Conservation (phyloP, 2,888 invertebrate genomes). For the Tenthredo livida region DNA sequence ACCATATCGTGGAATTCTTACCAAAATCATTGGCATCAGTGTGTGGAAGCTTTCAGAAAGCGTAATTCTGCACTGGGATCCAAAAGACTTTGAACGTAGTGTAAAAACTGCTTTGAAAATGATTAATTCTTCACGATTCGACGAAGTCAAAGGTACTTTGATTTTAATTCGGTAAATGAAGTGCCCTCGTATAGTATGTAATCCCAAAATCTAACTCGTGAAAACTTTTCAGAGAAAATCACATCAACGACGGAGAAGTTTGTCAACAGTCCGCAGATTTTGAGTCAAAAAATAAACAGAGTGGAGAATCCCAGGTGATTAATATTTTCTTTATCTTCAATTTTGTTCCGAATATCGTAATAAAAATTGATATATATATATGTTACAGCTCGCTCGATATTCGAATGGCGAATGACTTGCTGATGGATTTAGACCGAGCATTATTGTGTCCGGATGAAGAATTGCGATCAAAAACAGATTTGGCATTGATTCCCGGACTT, state of each 20-base stretch:
- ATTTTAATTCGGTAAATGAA: neutral
- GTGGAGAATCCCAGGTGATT: conserved; percentile 62
- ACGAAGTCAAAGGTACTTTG: conserved; percentile 63
- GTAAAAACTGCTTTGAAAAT: conserved; percentile 64
- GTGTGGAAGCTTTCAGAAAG: conserved; percentile 74
- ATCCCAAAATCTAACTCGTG: neutral
- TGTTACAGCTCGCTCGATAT: conserved; percentile 66
- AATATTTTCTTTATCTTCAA: neutral
- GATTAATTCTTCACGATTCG: conserved; percentile 59
- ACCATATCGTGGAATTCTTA: conserved; percentile 56
- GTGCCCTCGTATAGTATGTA: neutral
- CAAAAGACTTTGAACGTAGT: conserved; percentile 67
- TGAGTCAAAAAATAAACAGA: conserved; percentile 65
- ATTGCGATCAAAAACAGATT: conserved; percentile 68
- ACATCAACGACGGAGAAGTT: conserved; percentile 56
- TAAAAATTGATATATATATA: neutral
- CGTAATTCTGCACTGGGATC: conserved; percentile 72
- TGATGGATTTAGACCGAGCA: conserved; percentile 69
- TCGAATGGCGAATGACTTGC: conserved; percentile 71
- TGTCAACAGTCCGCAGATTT: conserved; percentile 59
- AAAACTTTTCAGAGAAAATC: conserved; percentile 59
- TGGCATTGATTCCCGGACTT: conserved; percentile 61
- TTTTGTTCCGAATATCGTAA: neutral
- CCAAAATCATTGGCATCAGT: conserved; percentile 69
- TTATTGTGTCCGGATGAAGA: conserved; percentile 68